Percentiles rank a stretch among this genome's conserved stretches.
Conservation (phyloP, 2,797 vertebrate species). For the Anguilla anguilla region DNA sequence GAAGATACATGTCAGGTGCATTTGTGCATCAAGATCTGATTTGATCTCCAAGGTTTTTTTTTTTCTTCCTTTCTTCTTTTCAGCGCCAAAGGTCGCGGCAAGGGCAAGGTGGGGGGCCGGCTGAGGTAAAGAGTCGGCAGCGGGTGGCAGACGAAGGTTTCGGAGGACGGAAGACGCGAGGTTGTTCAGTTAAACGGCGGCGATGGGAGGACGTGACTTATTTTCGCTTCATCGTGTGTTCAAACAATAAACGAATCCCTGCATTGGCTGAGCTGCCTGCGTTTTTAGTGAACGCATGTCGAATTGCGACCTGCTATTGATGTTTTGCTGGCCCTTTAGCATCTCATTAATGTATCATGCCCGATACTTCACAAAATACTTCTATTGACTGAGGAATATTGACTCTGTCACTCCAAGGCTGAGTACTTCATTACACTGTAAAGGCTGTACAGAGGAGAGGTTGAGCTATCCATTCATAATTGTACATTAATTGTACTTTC, state of each 20-base stretch:
- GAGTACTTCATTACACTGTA: background rate
- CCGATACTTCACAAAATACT: background rate
- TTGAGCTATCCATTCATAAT: too few relatives aligned
- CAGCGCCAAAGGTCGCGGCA: slow-evolving; percentile 73
- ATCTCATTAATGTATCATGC: background rate
- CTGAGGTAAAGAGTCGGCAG: slow-evolving; percentile 47
- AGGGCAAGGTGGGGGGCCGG: slow-evolving; percentile 67
- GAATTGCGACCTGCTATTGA: background rate
- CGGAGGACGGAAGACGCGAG: background rate
- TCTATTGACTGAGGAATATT: background rate
- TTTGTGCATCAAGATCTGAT: background rate
- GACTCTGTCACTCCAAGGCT: background rate
- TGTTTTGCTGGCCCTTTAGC: background rate
- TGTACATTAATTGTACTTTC: too few relatives aligned
- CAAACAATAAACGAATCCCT: slow-evolving; percentile 29
- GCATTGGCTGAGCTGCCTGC: background rate
- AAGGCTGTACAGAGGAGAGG: background rate
- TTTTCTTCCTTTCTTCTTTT: slow-evolving; percentile 16
- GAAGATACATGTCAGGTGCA: background rate
- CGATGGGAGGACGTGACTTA: background rate
- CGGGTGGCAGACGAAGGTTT: slow-evolving; percentile 25
- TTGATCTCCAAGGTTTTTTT: background rate
- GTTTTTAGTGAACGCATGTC: background rate
- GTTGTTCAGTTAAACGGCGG: background rate
- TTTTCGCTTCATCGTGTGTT: slow-evolving; percentile 21